Evolutionary conservation across 2,888 invertebrate genomes (phyloP).

Genomic region (Nipponacmea schrenckii): DNA sequence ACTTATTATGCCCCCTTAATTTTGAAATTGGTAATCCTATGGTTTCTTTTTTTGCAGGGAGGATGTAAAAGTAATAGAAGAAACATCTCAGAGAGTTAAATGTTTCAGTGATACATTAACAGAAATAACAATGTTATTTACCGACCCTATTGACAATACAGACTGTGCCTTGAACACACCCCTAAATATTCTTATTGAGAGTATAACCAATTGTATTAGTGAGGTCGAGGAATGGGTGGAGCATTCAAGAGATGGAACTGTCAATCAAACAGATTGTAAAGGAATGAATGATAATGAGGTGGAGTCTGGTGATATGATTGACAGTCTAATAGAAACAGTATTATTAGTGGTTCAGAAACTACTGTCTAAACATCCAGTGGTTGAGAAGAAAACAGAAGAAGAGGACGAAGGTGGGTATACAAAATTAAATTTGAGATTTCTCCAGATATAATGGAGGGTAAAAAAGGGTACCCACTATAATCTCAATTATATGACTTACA

Average conservation of each 20-base stretch:
- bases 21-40: too few species aligned
- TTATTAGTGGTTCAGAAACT: slow-evolving; percentile 74
- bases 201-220: slow-evolving; percentile 24
- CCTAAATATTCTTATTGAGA: slow-evolving; percentile 33
- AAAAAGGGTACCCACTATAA: too few species aligned
- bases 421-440: neutral
- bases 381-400: slow-evolving; percentile 38
- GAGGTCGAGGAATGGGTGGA: slow-evolving; percentile 32
- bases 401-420: slow-evolving; percentile 65
- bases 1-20: too few species aligned
- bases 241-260: neutral
- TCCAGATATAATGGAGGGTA: too few species aligned
- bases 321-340: slow-evolving; percentile 71
- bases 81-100: neutral
- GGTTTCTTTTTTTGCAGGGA: neutral
- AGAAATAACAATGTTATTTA: slow-evolving; percentile 32
- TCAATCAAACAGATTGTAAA: neutral
- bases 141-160: slow-evolving; percentile 26
- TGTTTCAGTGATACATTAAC: slow-evolving; percentile 5
- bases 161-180: slow-evolving; percentile 38
- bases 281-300: slow-evolving; percentile 16
- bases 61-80: slow-evolving; percentile 13
- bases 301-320: slow-evolving; percentile 55
- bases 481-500: too few species aligned
- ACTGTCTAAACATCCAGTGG: slow-evolving; percentile 69